These are phyloP conservation scores for Hycleus cichorii DNA, from an alignment of 1,140 invertebrate genomes.

Conservation along the genomic window DNA sequence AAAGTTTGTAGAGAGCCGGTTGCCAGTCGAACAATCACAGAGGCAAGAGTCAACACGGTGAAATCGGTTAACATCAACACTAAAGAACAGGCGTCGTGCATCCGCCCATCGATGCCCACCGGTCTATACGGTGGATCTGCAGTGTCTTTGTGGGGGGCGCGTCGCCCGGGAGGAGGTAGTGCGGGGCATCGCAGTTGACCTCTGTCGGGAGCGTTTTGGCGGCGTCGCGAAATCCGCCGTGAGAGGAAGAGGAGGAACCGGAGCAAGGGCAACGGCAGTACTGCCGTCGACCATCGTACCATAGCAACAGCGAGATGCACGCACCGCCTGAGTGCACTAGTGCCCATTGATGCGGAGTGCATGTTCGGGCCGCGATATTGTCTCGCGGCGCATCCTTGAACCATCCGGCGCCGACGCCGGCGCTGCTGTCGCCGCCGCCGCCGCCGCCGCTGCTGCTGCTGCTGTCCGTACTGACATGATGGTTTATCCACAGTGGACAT, in stretches of 20 bases:
- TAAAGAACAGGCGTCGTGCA: slow-evolving; percentile 8
- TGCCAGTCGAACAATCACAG: slow-evolving; percentile 18
- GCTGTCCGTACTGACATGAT: slow-evolving; percentile 33
- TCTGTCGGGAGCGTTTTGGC: slow-evolving; percentile 11
- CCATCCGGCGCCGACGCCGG: slow-evolving; percentile 22
- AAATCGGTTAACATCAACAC: slow-evolving; percentile 14
- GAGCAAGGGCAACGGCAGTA: slow-evolving; percentile 12
- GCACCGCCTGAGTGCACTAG: slow-evolving; percentile 7
- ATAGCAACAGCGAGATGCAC: slow-evolving; percentile 7
- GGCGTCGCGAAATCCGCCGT: slow-evolving; percentile 5
- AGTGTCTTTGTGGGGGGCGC: slow-evolving; percentile 7
- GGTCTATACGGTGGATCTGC: not conserved
- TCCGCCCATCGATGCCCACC: not conserved
- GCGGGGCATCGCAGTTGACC: slow-evolving; percentile 5
- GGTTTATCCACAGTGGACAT: slow-evolving; percentile 41
- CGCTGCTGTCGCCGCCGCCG: slow-evolving; percentile 15
- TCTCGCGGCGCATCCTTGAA: slow-evolving; percentile 34
- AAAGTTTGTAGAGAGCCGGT: slow-evolving; percentile 9
- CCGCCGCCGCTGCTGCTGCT: slow-evolving; percentile 10
- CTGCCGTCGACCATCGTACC: slow-evolving; percentile 14
- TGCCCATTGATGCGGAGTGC: slow-evolving; percentile 33
- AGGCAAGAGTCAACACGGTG: slow-evolving; percentile 13
- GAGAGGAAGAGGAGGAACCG: slow-evolving; percentile 9
- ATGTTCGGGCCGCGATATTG: slow-evolving; percentile 33
- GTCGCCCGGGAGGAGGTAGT: not conserved